Base-by-base conservation (phyloP, 1,140 invertebrate genomes). In the Cryptotermes secundus region DNA sequence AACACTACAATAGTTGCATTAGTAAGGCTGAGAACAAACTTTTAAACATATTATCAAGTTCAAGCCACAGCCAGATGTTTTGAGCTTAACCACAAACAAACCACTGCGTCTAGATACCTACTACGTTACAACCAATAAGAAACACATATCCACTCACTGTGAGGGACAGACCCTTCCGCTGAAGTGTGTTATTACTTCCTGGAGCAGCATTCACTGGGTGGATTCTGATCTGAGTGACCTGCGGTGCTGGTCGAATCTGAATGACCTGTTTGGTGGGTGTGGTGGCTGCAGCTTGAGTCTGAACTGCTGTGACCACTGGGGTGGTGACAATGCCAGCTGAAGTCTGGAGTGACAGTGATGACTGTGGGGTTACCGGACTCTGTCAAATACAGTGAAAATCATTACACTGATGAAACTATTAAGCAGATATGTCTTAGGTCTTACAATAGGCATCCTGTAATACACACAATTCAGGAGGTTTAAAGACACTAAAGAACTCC, bases 131-230 rank as follows among this genome's bases (percentile, higher is more conserved):
- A 4, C 4, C 4, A 38, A 38, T 12, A 38, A 12, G 4, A 38
- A 38, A 19, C 45, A 49, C 7, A 49, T 49, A 12, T 49, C 16
- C 16, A 49, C 89, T 91, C 90, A 97, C 96, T 89, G 96, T 97
- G 53, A 97, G 92, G 42, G 96, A 96, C 3, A 97, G 90, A 35
- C 95, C 87, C n/a, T 84, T 84, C 19, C 79, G 59, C n/a, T 84
- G 83, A 22, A 82, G 36, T 31, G 59, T n/a, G 72, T 59, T 81
- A 10, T 42, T 65, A 34, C 36, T 84, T 35, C 38, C 49, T 7
- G 59, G 82, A 24, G 84, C 83, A 49, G 83, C 82, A 24, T 22
- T 82, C n/a, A 90, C 90, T 22, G 91, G 90, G 85, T 92, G 91
- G 86, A 92, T 91, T 86, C 91, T 90, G 86, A 92, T 92, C 87